A percentile compares a stretch with the other conserved stretches of the same genome.
These are phyloP conservation scores for Ameiurus melas DNA, from an alignment of 2,113 vertebrate species.

Conservation along the genomic window DNA sequence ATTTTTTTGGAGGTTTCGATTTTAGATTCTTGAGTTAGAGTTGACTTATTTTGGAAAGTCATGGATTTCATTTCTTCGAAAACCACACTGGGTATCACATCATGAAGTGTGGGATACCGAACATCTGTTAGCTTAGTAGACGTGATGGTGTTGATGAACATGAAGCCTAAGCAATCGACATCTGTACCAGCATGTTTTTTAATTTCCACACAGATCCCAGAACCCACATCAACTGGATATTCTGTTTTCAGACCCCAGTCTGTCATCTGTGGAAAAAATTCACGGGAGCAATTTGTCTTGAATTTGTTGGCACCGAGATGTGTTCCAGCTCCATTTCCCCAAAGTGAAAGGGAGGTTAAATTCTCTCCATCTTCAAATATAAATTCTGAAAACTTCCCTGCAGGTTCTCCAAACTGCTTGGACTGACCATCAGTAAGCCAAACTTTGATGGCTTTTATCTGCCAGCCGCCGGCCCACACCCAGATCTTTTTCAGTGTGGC, in stretches of 20 bases:
- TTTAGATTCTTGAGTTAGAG: too few species aligned
- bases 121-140: constrained; percentile 35
- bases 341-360: constrained; percentile 53
- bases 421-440: constrained; percentile 45
- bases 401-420: constrained; percentile 26
- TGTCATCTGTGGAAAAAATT: constrained; percentile 49
- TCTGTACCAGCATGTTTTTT: neutral
- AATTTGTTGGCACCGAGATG: too few species aligned
- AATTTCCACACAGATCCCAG: constrained; percentile 55
- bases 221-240: constrained; percentile 41
- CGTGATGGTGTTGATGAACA: constrained; percentile 47
- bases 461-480: constrained; percentile 39
- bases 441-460: constrained; percentile 41
- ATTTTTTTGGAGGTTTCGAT: constrained; percentile 33
- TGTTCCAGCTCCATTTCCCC: constrained; percentile 41
- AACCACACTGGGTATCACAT: constrained; percentile 9
- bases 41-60: constrained; percentile 27
- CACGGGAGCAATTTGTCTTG: neutral
- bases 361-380: constrained; percentile 37
- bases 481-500: constrained; percentile 46
- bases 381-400: constrained; percentile 30
- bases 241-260: constrained; percentile 33
- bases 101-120: constrained; percentile 41
- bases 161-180: constrained; percentile 43
- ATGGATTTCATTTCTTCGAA: constrained; percentile 41